Evolutionary conservation across 1,140 invertebrate genomes (phyloP), one percentile per base, ranked within the genome.

Genomic region (Conopomorpha cramerella): DNA sequence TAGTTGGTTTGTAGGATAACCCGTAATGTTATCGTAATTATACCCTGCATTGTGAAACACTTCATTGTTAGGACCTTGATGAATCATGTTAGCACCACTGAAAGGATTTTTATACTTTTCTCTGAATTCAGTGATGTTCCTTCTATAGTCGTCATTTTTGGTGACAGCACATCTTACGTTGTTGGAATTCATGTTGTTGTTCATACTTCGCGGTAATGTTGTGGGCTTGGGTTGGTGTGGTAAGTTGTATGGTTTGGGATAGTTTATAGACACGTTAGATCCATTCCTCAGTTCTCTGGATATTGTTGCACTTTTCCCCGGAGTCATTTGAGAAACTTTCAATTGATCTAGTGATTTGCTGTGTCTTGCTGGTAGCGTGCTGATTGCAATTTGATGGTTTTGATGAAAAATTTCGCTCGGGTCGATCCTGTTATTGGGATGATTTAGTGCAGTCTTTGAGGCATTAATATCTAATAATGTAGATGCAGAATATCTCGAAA

Each of bases 321-420:
- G 61, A 26, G 56, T 45, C 54, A 68, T 59, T 52, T 77, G 72
- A 25, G 74, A 73, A n/a, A 79, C 63, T 51, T 81, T 82, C 11
- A 91, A 55, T 46, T 91, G 89, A 57, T 91, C 89, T 25, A 91
- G 55, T 0, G 89, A 91, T 53, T 91, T 91, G 55, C 88, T 91
- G 56, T 91, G 89, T 30, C 88, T 74, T 1, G 88, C 83, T 2
- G 87, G 86, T 16, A 88, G 55, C 1, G 79, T 81, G 32, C 70
- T 78, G 10, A 76, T 68, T 16, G 54, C 61, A 14, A 73, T 63
- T 49, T 67, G 61, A 49, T 64, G 65, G 46, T 65, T 71, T 39
- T 70, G 59, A 29, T 42, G 32, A 45, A 64, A 55, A 11, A 51
- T 48, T 51, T 63, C 58, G 39, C 49, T 38, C 43, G 65, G 8